Evolutionary conservation across 2,888 invertebrate genomes (phyloP).

Genomic region (Hylaea fasciaria): DNA sequence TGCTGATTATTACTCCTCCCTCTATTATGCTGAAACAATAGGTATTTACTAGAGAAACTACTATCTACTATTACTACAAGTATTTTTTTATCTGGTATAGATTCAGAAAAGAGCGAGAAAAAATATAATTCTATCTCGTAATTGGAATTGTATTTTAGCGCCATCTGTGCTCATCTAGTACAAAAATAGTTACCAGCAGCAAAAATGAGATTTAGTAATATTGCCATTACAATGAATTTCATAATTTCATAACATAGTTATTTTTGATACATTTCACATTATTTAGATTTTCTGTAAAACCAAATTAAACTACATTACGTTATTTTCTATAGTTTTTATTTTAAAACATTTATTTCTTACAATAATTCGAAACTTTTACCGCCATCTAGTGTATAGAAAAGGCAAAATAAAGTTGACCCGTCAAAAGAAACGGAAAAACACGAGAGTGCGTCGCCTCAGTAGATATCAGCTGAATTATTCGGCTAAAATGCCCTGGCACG

Average conservation of each 20-base stretch:
- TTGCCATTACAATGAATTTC: conserved; percentile 28
- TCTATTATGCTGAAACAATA: neutral
- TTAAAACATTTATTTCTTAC: neutral
- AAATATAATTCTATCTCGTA: conserved; percentile 2
- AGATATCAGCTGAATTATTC: conserved; percentile 86
- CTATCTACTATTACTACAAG: conserved; percentile 6
- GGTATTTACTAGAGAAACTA: conserved; percentile 1
- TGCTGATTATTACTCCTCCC: neutral
- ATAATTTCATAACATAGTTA: neutral
- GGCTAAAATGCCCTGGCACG: conserved; percentile 86
- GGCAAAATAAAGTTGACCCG: conserved; percentile 64
- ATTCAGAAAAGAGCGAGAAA: neutral
- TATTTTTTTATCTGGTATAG: conserved; percentile 8
- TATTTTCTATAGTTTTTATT: neutral
- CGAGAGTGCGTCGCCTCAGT: conserved; percentile 83
- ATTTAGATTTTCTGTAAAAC: neutral
- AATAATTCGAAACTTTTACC: neutral
- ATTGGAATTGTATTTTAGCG: conserved; percentile 17
- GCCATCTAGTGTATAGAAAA: conserved; percentile 62
- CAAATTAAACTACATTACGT: neutral
- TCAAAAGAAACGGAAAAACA: conserved; percentile 86
- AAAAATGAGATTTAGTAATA: conserved; percentile 13
- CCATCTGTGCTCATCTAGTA: conserved; percentile 45
- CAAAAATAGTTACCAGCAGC: conserved; percentile 29
- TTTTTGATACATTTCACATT: neutral